These are phyloP conservation scores for Budorcas taxicolor DNA, from an alignment of 2,113 vertebrate species.

Conservation along the genomic window DNA sequence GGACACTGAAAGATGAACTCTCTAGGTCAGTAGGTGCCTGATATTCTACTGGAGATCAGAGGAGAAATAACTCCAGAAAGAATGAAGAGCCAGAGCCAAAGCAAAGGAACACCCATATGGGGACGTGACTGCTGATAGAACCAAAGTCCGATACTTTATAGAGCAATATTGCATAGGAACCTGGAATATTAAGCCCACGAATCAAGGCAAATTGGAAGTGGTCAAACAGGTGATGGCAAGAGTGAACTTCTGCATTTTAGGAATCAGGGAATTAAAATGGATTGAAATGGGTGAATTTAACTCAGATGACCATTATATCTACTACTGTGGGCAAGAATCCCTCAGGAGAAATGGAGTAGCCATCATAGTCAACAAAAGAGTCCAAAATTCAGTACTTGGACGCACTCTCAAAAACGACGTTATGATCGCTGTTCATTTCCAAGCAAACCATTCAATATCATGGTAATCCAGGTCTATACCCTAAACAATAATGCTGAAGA, in stretches of 20 bases:
- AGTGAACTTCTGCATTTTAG: fast-evolving
- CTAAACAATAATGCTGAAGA: background rate
- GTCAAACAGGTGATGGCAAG: background rate
- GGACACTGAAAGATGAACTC: background rate
- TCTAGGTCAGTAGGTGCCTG: background rate
- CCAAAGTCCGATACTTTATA: background rate
- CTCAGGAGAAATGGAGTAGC: background rate
- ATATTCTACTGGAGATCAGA: background rate
- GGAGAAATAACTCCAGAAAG: background rate
- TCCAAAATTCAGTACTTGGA: background rate
- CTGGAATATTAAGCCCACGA: background rate
- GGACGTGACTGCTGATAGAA: background rate
- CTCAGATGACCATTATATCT: background rate
- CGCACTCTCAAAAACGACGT: fast-evolving
- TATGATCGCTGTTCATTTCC: background rate
- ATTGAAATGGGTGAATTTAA: background rate
- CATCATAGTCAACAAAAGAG: background rate
- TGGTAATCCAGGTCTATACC: background rate
- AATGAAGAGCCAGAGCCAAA: fast-evolving
- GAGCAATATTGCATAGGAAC: background rate
- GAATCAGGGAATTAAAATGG: background rate
- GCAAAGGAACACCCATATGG: background rate
- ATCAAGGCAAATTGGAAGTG: background rate
- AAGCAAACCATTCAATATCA: background rate
- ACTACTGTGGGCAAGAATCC: background rate